A percentile compares a stretch with the other conserved stretches of the same genome.
phyloP scores from a whole-genome alignment of 2,797 vertebrate genomes.

The Peromyscus eremicus region DNA sequence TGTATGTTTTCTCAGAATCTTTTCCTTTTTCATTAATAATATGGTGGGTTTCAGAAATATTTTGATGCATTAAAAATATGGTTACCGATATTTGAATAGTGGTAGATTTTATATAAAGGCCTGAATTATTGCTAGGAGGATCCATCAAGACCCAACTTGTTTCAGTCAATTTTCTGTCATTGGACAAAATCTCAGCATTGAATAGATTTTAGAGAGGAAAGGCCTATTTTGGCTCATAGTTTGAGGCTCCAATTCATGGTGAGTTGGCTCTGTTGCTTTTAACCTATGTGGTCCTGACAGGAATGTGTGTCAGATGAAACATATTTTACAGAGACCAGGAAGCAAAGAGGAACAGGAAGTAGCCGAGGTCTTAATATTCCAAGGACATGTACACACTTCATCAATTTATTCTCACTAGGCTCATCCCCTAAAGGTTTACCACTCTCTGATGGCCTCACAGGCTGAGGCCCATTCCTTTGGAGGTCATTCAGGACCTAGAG shows the following conservation, averaged over 20 bases:
- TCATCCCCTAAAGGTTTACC: background rate
- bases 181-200: background rate
- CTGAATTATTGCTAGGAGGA: background rate
- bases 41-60: background rate
- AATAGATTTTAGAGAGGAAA: background rate
- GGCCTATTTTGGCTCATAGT: background rate
- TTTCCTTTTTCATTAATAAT: background rate
- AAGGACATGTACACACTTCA: background rate
- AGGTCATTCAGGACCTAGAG: background rate
- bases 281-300: background rate
- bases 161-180: background rate
- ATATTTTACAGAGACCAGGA: background rate
- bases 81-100: conserved; percentile 4
- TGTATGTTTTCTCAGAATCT: background rate
- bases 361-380: no score
- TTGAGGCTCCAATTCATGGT: background rate
- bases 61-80: background rate
- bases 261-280: background rate
- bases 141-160: background rate
- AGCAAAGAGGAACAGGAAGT: background rate
- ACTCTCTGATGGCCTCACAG: background rate
- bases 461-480: background rate
- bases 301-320: background rate
- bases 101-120: conserved; percentile 7
- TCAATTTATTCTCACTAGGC: background rate